Evolutionary conservation across 2,113 vertebrate genomes (phyloP), one percentile per base, ranked within the genome.

Genomic region (Takifugu bimaculatus): DNA sequence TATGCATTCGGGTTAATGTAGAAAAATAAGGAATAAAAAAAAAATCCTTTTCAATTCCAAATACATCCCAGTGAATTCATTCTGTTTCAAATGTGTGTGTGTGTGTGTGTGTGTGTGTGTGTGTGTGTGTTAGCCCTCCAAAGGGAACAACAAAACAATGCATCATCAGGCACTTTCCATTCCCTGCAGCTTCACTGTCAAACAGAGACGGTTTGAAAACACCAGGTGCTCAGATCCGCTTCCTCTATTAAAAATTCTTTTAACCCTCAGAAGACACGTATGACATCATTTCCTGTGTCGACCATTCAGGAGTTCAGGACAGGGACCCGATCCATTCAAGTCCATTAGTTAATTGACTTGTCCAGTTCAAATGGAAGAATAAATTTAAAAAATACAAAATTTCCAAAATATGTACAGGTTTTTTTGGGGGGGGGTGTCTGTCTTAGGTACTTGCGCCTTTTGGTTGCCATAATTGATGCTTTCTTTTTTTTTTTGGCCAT

Each of bases 1-100:
- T 84, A 82, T 84, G 88, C 87, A 89, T 89, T 90, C 87, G 84
- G 62, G 67, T 88, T 58, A 60, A 75, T 75, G 70, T 84, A 88
- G 68, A 88, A 88, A 89, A 88, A 88, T 73, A 78, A 83, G 11
- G 44, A 62, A 57, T 54, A 60, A 47, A 79, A 80, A 77, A 52
- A 54, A n/a, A 39, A 39, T 11, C 35, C 26, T 63, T 60, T 65
- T 59, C 52, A 49, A 32, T 39, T 70, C 72, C 55, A 39, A 39
- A 39, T 39, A 39, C 35, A 39, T 39, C 35, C 35, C 3, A 6
- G 13, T 27, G 35, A 54, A 12, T 2, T 62, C 47, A 50, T 44
- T 39, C 47, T 4, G 20, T 1, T 53, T 43, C 26, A 65, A 25
- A 2, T 58, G 28, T 72, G 15, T 35, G 61, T 28, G 1, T 13